Evolutionary conservation across 2,888 invertebrate species (phyloP), one percentile per base, ranked within the genome.

Genomic region (Ametastegia equiseti): DNA sequence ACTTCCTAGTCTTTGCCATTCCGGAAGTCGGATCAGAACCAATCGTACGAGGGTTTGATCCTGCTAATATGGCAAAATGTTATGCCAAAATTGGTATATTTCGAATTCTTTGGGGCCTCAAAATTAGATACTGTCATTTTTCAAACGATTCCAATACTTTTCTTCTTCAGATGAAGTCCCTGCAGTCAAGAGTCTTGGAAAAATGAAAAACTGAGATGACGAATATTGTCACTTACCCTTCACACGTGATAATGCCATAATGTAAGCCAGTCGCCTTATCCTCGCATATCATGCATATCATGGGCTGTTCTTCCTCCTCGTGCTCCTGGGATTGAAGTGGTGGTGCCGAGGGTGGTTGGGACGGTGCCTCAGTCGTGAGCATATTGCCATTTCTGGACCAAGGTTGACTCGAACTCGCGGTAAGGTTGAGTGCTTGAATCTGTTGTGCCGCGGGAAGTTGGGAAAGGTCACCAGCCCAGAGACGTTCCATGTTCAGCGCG

Each of bases 241-340:
- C 99, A 93, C 99, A 99, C 81, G 99, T 99, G 90, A 99, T 98
- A 92, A 99, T 99, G 84, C 99, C 99, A 91, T 99, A 99, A 92
- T 99, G 99, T 81, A 99, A 94, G 42, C 99, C 99, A 2, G 99
- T 98, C 80, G 99, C 98, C 90, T 98, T 98, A 91, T 99, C 99
- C 92, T 98, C 98, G 92, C 99, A 99, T 88, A 99, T 99, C 97
- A 98, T 98, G 92, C 98, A 99, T 85, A 98, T 97, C 96, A 98
- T 96, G 15, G 97, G 98, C 92, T 97, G 97, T 87, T 98, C 98
- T 86, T 97, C 97, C 88, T 98, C 98, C 83, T 95, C 94, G 85
- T 96, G 94, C 87, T 85, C 93, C 88, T 88, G 93, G 90, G 85
- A 92, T 87, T 83, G 93, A 88, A 85, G 92, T 84, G 85, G 93